These are phyloP conservation scores for Lamprotornis superbus DNA, from an alignment of 2,113 vertebrate species.

Conservation along the genomic window DNA sequence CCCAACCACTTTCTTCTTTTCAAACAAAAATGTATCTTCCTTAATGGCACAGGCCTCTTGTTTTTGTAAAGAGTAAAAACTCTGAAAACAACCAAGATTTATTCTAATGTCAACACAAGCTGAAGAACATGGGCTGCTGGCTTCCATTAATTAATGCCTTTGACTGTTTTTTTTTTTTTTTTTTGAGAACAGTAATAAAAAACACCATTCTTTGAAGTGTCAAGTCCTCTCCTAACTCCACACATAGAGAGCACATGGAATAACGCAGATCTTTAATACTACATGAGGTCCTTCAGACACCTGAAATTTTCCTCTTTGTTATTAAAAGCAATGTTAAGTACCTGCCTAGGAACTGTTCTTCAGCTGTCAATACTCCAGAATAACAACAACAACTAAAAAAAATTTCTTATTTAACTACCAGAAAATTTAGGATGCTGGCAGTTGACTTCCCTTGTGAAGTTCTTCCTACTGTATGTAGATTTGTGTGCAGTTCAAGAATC, in stretches of 20 bases:
- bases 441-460: background rate
- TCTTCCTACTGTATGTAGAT: background rate
- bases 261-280: background rate
- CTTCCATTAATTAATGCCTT: background rate
- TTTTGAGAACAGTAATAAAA: background rate
- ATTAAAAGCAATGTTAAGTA: background rate
- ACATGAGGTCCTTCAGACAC: background rate
- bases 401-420: background rate
- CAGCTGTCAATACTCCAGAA: background rate
- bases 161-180: background rate
- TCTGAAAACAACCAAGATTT: background rate
- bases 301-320: background rate
- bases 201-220: background rate
- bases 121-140: background rate
- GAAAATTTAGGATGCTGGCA: background rate
- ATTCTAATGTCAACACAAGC: background rate
- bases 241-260: background rate
- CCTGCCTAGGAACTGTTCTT: background rate
- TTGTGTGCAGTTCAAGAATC: background rate
- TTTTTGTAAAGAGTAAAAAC: background rate
- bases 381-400: background rate
- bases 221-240: background rate
- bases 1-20: background rate
- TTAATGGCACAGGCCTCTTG: background rate
- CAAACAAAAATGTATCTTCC: background rate